A percentile compares a stretch with the other conserved stretches of the same genome.
phyloP scores from a whole-genome alignment of 2,113 vertebrate species.

The Halcyon senegalensis region DNA sequence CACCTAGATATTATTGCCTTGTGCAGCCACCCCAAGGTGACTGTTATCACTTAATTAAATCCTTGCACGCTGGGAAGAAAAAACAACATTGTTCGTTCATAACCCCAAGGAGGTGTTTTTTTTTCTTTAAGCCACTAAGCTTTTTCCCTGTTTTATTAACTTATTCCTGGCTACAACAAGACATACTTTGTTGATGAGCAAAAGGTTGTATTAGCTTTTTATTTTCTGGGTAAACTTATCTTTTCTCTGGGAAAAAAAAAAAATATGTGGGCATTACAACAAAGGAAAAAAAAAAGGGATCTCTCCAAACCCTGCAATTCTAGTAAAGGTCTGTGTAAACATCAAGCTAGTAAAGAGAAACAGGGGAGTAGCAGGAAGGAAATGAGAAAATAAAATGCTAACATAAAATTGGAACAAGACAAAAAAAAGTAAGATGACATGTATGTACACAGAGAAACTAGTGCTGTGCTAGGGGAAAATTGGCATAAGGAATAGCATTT shows the following conservation, averaged over 20 bases:
- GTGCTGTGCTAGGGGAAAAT: constrained; percentile 51
- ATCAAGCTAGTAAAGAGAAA: constrained; percentile 71
- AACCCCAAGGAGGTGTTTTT: constrained; percentile 85
- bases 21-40: constrained; percentile 91
- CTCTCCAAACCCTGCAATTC: constrained; percentile 70
- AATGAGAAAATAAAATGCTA: constrained; percentile 85
- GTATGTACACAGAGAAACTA: constrained; percentile 30
- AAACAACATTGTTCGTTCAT: constrained; percentile 91
- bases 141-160: constrained; percentile 85
- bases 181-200: constrained; percentile 85
- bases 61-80: constrained; percentile 88
- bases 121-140: constrained; percentile 81
- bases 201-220: constrained; percentile 84
- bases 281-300: constrained; percentile 65
- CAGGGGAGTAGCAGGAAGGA: constrained; percentile 73
- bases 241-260: constrained; percentile 72
- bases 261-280: constrained; percentile 60
- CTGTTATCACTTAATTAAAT: constrained; percentile 96
- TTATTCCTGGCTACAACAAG: constrained; percentile 83
- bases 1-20: constrained; percentile 91
- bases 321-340: constrained; percentile 79
- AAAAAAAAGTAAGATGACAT: constrained; percentile 68
- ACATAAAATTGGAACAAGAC: constrained; percentile 76
- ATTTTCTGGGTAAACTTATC: constrained; percentile 83
- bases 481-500: constrained; percentile 39